Evolutionary conservation across 2,113 vertebrate genomes (phyloP).

Genomic region (Lophochroa leadbeateri): DNA sequence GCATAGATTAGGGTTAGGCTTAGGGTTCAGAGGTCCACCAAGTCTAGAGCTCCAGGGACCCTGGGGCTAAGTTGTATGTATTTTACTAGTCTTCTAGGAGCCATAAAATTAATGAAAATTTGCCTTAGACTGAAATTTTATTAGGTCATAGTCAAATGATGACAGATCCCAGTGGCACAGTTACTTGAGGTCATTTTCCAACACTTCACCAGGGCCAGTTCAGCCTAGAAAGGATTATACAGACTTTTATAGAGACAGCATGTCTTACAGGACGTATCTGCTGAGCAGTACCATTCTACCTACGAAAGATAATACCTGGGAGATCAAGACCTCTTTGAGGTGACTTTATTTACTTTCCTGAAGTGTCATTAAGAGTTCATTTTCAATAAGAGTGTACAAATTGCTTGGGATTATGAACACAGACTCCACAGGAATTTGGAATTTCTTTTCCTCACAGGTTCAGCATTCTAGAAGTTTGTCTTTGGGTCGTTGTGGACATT

Average conservation of each 20-base stretch:
- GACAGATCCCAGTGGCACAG: conserved; percentile 39
- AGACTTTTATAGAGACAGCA: background rate
- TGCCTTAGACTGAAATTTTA: conserved; percentile 41
- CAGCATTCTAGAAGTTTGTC: background rate
- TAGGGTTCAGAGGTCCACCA: too few relatives aligned
- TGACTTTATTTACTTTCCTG: conserved; percentile 25
- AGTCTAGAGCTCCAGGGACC: too few relatives aligned
- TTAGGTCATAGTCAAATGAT: conserved; percentile 18
- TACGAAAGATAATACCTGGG: background rate
- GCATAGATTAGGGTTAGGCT: too few relatives aligned
- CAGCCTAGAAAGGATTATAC: background rate
- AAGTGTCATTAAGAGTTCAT: background rate
- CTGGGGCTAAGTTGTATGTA: conserved; percentile 27
- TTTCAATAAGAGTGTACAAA: background rate
- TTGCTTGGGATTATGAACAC: background rate
- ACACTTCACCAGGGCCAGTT: background rate
- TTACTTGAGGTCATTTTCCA: conserved; percentile 48
- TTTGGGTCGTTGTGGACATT: background rate
- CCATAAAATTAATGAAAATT: conserved; percentile 64
- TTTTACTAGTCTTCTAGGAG: conserved; percentile 27
- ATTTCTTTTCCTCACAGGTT: background rate
- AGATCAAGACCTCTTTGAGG: conserved; percentile 7
- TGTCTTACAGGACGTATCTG: background rate
- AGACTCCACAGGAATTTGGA: background rate
- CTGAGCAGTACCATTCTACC: background rate